These are phyloP conservation scores for Drosophila micromelanica DNA, from an alignment of 1,140 invertebrate species.

Conservation along the genomic window DNA sequence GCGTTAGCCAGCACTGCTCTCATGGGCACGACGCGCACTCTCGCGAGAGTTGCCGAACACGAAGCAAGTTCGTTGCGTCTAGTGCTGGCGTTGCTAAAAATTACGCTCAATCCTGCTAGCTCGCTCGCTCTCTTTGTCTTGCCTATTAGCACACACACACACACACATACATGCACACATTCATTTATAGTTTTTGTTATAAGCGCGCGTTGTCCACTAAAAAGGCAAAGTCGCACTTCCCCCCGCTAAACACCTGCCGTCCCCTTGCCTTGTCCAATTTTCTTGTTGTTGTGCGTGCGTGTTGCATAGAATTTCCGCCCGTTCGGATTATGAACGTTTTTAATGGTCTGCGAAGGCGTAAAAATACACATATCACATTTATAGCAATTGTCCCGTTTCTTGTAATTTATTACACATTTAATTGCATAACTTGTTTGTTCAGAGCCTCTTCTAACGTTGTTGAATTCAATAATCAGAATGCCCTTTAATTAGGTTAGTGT, in stretches of 20 bases:
- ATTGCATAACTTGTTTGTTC: constrained; percentile 57
- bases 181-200: constrained; percentile 7
- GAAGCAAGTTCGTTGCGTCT: constrained; percentile 34
- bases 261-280: constrained; percentile 9
- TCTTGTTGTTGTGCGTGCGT: constrained; percentile 32
- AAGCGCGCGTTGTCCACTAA: constrained; percentile 18
- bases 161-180: not conserved
- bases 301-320: constrained; percentile 57
- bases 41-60: constrained; percentile 37
- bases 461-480: constrained; percentile 18
- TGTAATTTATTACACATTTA: constrained; percentile 41
- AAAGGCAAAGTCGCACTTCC: constrained; percentile 10
- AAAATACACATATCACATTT: constrained; percentile 57
- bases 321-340: constrained; percentile 53
- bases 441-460: not conserved
- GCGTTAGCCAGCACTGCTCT: constrained; percentile 56
- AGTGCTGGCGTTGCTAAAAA: constrained; percentile 23
- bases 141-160: not conserved
- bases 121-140: not conserved
- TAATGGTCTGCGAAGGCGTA: constrained; percentile 54
- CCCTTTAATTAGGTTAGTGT: not conserved
- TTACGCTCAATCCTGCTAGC: constrained; percentile 3
- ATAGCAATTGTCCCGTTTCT: constrained; percentile 51
- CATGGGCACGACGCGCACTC: constrained; percentile 56
- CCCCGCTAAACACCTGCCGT: not conserved